Evolutionary conservation across 2,888 invertebrate species (phyloP).

Genomic region (Phengaris arion): DNA sequence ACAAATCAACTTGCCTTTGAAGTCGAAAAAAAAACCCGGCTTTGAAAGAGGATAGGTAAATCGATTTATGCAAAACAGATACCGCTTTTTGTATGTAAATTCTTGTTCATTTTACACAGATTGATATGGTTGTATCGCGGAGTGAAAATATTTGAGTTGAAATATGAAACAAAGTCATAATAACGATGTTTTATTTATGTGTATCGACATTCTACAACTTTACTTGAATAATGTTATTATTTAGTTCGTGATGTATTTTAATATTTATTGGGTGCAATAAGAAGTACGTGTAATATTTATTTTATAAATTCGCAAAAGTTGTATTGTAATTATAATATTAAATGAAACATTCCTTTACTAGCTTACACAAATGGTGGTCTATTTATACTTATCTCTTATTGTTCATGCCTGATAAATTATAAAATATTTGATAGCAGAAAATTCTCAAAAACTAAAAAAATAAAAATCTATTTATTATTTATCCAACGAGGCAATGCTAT

Average conservation of each 20-base stretch:
- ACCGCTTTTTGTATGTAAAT: slow-evolving; percentile 78
- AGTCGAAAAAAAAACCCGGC: slow-evolving; percentile 70
- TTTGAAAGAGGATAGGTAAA: slow-evolving; percentile 76
- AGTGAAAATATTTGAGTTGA: slow-evolving; percentile 67
- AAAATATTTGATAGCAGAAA: too few species aligned
- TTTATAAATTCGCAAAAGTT: too few species aligned
- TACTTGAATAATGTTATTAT: slow-evolving; percentile 15
- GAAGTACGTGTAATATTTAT: too few species aligned
- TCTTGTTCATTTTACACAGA: slow-evolving; percentile 75
- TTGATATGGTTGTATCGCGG: slow-evolving; percentile 72
- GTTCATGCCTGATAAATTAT: too few species aligned
- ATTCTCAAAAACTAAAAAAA: too few species aligned
- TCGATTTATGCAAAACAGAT: slow-evolving; percentile 78
- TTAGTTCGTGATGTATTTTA: background rate
- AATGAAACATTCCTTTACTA: too few species aligned
- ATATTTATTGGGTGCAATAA: background rate
- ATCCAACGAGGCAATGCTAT: too few species aligned
- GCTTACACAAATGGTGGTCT: too few species aligned
- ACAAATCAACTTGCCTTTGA: slow-evolving; percentile 75
- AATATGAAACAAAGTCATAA: slow-evolving; percentile 32
- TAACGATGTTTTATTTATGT: slow-evolving; percentile 27
- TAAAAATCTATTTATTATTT: too few species aligned
- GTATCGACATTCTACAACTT: background rate
- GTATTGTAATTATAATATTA: too few species aligned
- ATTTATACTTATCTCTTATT: too few species aligned